Percentiles rank a stretch among this genome's conserved stretches.
phyloP scores from a whole-genome alignment of 2,888 invertebrate species.

The Limnephilus marmoratus region DNA sequence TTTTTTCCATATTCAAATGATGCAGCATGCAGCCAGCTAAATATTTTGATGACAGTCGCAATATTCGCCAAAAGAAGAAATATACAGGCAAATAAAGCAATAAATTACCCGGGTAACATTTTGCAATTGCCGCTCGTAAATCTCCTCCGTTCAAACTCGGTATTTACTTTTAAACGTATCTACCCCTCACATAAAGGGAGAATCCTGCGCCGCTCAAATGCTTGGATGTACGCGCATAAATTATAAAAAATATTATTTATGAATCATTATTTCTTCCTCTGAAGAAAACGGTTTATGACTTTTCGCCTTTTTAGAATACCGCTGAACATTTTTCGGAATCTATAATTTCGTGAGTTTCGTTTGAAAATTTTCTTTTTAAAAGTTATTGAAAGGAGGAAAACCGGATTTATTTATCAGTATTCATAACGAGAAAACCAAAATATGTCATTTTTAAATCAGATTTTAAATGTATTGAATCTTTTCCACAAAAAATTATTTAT shows the following conservation, averaged over 20 bases:
- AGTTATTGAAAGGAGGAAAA: not conserved
- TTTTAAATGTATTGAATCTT: no score
- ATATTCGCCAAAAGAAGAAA: slow-evolving; percentile 2
- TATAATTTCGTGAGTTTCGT: not conserved
- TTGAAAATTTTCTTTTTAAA: not conserved
- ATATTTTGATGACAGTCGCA: not conserved
- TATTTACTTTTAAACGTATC: not conserved
- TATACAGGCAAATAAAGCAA: not conserved
- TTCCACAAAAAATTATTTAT: no score
- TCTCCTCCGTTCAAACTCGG: slow-evolving; percentile 12
- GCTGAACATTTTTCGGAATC: not conserved
- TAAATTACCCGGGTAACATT: not conserved
- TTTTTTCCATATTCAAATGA: not conserved
- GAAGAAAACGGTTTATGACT: not conserved
- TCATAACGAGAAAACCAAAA: no score
- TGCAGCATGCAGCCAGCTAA: not conserved
- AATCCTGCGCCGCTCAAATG: not conserved
- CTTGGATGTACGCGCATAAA: not conserved
- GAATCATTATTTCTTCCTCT: not conserved
- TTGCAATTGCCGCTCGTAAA: slow-evolving; percentile 25
- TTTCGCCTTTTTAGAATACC: not conserved
- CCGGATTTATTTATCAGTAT: not conserved
- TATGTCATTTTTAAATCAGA: no score
- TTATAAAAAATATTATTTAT: not conserved
- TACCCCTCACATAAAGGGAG: not conserved